Percentiles rank a stretch among this genome's conserved stretches.
phyloP scores from a whole-genome alignment of 2,113 vertebrate species.

The Choloepus hoffmanni region DNA sequence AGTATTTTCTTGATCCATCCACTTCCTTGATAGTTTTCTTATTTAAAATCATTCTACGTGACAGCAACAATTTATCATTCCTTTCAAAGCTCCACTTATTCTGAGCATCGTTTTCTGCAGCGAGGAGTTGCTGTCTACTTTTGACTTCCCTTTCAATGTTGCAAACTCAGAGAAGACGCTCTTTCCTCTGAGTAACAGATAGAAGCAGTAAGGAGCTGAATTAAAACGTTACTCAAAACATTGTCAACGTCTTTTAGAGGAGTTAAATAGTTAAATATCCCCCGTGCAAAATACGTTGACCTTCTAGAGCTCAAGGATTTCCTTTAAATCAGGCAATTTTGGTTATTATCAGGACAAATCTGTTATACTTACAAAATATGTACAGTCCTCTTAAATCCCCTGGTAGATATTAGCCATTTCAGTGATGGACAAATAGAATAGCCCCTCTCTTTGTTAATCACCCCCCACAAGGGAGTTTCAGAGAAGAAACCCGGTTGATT shows the following conservation, averaged over 20 bases:
- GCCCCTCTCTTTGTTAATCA: neutral
- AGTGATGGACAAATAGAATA: neutral
- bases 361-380: neutral
- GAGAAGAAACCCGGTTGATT: neutral
- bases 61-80: neutral
- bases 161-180: neutral
- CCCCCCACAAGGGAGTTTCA: neutral
- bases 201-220: neutral
- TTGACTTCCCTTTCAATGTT: neutral
- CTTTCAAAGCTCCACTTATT: neutral
- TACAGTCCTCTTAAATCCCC: neutral
- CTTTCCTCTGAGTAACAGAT: neutral
- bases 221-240: neutral
- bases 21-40: neutral
- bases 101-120: rapidly evolving
- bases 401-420: neutral
- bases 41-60: neutral
- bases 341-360: neutral
- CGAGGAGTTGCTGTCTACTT: neutral
- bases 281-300: neutral
- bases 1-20: neutral
- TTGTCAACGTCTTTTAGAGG: neutral
- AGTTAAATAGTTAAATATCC: neutral
- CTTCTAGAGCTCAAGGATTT: neutral
- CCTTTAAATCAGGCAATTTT: neutral